These are phyloP conservation scores for Mixornis gularis DNA, from an alignment of 2,113 vertebrate genomes.

Conservation along the genomic window DNA sequence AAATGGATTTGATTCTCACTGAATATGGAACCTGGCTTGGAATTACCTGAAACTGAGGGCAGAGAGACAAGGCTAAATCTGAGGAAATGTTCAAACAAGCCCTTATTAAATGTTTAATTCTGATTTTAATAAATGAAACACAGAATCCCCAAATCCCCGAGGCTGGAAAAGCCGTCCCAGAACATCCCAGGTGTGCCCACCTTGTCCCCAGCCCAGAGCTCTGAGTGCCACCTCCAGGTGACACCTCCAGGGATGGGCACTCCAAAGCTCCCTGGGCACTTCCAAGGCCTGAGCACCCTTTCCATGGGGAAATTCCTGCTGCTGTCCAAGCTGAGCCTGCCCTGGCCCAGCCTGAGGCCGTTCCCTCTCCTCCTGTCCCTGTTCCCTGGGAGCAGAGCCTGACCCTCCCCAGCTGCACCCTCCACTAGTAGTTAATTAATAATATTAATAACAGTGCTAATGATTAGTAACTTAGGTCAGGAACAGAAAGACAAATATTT, in stretches of 20 bases:
- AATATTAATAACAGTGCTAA: neutral
- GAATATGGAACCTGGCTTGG: neutral
- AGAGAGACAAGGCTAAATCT: neutral
- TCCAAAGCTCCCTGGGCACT: neutral
- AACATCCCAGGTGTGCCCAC: neutral
- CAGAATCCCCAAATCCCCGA: fast-evolving
- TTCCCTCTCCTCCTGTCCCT: neutral
- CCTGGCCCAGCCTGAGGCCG: neutral
- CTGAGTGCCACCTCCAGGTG: neutral
- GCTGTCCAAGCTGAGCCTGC: neutral
- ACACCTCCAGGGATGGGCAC: neutral
- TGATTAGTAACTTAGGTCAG: neutral
- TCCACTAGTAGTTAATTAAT: neutral
- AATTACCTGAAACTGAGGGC: neutral
- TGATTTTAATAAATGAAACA: neutral
- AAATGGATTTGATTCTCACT: neutral
- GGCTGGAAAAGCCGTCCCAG: neutral
- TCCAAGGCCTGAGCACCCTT: neutral
- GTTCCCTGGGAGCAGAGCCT: neutral
- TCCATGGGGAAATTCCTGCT: neutral
- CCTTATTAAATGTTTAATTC: neutral
- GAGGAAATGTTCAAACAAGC: neutral
- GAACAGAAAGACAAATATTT: neutral
- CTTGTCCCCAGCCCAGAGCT: neutral
- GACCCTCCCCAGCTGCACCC: fast-evolving